These are phyloP conservation scores for Coptodon rendalli DNA, from an alignment of 2,113 vertebrate genomes.

Conservation along the genomic window DNA sequence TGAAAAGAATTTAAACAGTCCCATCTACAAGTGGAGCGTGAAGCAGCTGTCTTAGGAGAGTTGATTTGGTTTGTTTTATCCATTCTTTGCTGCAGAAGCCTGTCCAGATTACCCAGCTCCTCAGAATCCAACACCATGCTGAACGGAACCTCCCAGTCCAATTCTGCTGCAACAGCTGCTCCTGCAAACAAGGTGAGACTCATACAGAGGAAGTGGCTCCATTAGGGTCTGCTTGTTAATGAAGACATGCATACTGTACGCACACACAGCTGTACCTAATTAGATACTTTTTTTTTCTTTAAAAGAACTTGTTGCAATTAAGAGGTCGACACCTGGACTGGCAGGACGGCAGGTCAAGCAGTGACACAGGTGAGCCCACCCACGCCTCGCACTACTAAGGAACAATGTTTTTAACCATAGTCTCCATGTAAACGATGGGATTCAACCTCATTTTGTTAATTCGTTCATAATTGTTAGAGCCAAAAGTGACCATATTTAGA, in stretches of 20 bases:
- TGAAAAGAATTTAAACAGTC: neutral
- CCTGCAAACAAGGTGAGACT: slow-evolving; percentile 46
- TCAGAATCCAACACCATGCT: slow-evolving; percentile 28
- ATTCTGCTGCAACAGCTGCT: neutral
- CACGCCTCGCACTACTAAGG: neutral
- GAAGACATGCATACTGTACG: neutral
- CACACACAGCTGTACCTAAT: neutral
- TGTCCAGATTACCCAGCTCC: slow-evolving; percentile 63
- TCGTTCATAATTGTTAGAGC: fast-evolving
- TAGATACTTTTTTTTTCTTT: neutral
- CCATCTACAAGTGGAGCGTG: neutral
- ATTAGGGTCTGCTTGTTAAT: neutral
- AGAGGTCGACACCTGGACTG: slow-evolving; percentile 41
- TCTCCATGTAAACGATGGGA: neutral
- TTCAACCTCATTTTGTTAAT: neutral
- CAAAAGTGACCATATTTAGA: neutral
- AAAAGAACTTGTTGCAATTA: slow-evolving; percentile 36
- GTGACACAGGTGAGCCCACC: slow-evolving; percentile 38
- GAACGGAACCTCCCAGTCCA: slow-evolving; percentile 58
- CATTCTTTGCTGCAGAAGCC: slow-evolving; percentile 47
- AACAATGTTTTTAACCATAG: neutral
- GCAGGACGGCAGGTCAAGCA: slow-evolving; percentile 43
- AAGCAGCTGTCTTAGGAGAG: neutral
- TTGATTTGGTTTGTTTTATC: neutral
- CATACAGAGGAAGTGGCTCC: neutral